Evolutionary conservation across 2,113 vertebrate species (phyloP).

Genomic region (Scomber japonicus): DNA sequence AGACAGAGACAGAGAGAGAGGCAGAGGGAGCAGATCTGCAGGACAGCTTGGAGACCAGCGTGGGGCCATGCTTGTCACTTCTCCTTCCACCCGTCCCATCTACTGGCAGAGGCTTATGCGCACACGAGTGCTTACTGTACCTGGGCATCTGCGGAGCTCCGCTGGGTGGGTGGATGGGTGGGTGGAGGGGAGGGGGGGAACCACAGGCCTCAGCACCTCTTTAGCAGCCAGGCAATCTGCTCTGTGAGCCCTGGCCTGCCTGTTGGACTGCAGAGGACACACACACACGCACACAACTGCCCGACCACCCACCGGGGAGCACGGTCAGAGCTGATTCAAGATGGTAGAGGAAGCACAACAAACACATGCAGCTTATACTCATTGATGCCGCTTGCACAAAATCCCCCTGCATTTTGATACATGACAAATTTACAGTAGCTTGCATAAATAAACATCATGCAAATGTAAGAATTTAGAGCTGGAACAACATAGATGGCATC

Average conservation of each 20-base stretch:
- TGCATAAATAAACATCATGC: constrained; percentile 20
- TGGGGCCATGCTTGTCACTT: constrained; percentile 79
- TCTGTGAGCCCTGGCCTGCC: constrained; percentile 58
- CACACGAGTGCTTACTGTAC: constrained; percentile 74
- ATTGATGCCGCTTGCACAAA: constrained; percentile 12
- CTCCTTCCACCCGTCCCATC: constrained; percentile 71
- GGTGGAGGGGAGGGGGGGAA: constrained; percentile 49
- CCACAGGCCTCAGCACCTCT: constrained; percentile 77
- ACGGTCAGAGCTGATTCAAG: constrained; percentile 59
- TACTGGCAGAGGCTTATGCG: constrained; percentile 66
- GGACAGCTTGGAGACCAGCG: constrained; percentile 87
- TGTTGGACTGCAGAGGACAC: constrained; percentile 53
- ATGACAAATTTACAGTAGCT: neutral
- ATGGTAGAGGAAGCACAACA: constrained; percentile 68
- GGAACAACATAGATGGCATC: neutral
- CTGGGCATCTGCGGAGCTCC: constrained; percentile 80
- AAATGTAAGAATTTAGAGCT: constrained; percentile 16
- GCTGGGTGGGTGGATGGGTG: constrained; percentile 33
- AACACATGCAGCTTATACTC: constrained; percentile 38
- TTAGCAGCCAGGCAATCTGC: constrained; percentile 85
- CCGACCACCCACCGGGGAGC: constrained; percentile 45
- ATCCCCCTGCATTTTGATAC: neutral
- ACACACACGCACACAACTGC: constrained; percentile 39
- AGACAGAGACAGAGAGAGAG: neutral
- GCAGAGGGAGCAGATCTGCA: constrained; percentile 71